Conservation (phyloP, 2,113 vertebrate genomes). For the Calyptommatus sinebrachiatus region DNA sequence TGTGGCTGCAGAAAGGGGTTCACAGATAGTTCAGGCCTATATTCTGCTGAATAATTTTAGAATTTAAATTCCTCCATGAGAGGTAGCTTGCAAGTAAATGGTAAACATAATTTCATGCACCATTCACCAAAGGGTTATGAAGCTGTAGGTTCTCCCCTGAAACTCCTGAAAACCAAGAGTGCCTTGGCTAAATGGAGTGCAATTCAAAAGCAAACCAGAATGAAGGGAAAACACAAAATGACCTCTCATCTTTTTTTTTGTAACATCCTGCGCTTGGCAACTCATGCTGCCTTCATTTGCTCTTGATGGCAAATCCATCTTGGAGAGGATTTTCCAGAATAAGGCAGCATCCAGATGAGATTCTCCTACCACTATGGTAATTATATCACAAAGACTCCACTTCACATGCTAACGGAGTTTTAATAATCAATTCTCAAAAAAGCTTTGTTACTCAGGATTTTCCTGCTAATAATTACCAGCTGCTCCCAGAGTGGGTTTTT, state of each 20-base stretch:
- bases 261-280: background rate
- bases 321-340: background rate
- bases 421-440: too few relatives aligned
- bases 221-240: background rate
- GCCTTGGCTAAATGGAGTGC: constrained; percentile 18
- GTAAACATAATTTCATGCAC: constrained; percentile 24
- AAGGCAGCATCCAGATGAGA: too few relatives aligned
- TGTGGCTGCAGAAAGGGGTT: constrained; percentile 13
- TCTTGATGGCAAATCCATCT: background rate
- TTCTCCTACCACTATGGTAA: too few relatives aligned
- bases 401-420: too few relatives aligned
- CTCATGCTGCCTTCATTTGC: background rate
- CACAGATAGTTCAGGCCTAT: constrained; percentile 22
- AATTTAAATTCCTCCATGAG: constrained; percentile 18
- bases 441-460: too few relatives aligned
- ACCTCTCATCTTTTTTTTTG: background rate
- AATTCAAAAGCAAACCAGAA: background rate
- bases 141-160: background rate
- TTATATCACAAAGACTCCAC: background rate
- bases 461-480: too few relatives aligned
- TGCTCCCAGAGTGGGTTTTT: too few relatives aligned
- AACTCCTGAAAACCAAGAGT: constrained; percentile 32
- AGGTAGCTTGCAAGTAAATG: constrained; percentile 29
- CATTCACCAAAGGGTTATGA: constrained; percentile 16
- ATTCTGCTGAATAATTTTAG: constrained; percentile 21